Evolutionary conservation across 2,888 invertebrate genomes (phyloP), one percentile per base, ranked within the genome.

Genomic region (Scaptomyza caliginosa): DNA sequence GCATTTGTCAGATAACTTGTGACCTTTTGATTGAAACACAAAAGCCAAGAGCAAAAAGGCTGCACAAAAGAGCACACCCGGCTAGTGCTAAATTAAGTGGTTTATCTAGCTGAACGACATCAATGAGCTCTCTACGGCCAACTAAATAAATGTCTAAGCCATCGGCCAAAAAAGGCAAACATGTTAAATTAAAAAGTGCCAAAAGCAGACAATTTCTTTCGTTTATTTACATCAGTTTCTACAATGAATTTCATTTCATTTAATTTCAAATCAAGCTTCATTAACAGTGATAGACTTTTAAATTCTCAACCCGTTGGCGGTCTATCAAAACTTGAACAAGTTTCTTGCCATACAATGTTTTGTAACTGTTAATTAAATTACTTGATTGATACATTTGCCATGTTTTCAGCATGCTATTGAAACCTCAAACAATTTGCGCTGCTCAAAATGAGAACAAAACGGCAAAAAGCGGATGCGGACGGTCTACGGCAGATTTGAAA

Each of bases 1-100:
- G 32, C 74, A 77, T 86, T 84, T 86, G 72, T 67, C 72, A 72
- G 84, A 86, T 86, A 80, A 55, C 74, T 62, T 67, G 57, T 50
- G 57, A 77, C 70, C 77, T 77, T 77, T 73, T 84, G 84, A 84
- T 74, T 71, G 63, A 49, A 67, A 50, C 72, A 55, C 69, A 60
- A 48, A 43, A 34, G 50, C 34, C 32, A 43, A 48, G 39, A 34
- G 50, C 34, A 26, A 43, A 28, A 11, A 30, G 42, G 50, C n/a
- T n/a, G n/a, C n/a, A 57, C 58, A 52, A 60, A 49, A 42, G 32
- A 39, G 43, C 36, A 38, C 34, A 34, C 34, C 16, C 34, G 16
- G 8, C 13, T 54, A 60, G 57, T 66, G 72, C 52, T 51, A 66
- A 76, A 77, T 72, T 45, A 59, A 56, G 43, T 63, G 71, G 67